Conservation (phyloP, 2,797 vertebrate genomes). For the Thamnophis elegans region DNA sequence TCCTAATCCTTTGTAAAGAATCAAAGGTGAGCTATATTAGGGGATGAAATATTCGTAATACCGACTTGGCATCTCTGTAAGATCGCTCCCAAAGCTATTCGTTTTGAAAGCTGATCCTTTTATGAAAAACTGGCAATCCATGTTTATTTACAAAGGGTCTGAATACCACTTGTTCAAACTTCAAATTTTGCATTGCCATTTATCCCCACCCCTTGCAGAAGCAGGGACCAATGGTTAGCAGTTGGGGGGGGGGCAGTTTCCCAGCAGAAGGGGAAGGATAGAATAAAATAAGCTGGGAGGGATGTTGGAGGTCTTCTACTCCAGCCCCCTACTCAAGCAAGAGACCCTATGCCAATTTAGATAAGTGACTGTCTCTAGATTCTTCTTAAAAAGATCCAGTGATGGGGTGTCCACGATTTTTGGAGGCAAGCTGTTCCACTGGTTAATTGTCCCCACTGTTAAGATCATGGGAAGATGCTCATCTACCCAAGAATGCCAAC, state of each 20-base stretch:
- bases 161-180: background rate
- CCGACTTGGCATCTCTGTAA: fast-evolving
- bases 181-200: background rate
- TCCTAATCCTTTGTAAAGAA: background rate
- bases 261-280: background rate
- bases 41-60: fast-evolving
- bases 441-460: too few relatives aligned
- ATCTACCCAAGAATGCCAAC: background rate
- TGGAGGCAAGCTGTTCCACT: too few relatives aligned
- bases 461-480: background rate
- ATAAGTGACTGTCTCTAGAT: too few relatives aligned
- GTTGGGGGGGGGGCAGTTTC: background rate
- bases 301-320: too few relatives aligned
- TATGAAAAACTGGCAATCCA: background rate
- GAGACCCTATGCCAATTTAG: too few relatives aligned
- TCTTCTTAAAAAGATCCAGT: too few relatives aligned
- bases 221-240: background rate
- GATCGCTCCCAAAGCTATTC: background rate
- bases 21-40: background rate
- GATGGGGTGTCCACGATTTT: too few relatives aligned
- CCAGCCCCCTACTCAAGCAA: too few relatives aligned
- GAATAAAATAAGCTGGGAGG: too few relatives aligned
- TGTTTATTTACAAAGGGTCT: background rate
- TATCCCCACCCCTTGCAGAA: background rate
- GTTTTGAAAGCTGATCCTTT: background rate